Conservation (phyloP, 1,140 invertebrate genomes). For the Drosophila simulans region DNA sequence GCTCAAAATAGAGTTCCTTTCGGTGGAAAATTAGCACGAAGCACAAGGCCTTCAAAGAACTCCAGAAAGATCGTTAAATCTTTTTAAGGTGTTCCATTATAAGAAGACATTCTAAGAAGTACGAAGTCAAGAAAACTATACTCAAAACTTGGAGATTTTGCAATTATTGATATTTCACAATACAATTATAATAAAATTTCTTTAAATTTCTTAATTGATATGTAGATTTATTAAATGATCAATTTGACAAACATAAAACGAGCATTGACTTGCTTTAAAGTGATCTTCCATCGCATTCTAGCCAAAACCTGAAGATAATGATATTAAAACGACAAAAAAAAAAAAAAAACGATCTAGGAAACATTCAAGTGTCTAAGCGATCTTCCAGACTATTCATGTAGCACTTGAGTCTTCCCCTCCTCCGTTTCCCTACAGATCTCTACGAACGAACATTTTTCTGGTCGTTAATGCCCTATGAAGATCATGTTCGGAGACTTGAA, state of each 20-base stretch:
- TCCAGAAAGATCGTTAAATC: slow-evolving; percentile 7
- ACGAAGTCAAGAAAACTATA: no score
- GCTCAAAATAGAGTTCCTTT: slow-evolving; percentile 31
- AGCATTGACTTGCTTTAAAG: slow-evolving; percentile 16
- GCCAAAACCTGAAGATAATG: neutral
- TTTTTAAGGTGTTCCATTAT: neutral
- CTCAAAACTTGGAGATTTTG: neutral
- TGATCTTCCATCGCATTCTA: neutral
- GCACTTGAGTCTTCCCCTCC: slow-evolving; percentile 24
- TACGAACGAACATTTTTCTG: neutral
- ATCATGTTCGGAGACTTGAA: slow-evolving; percentile 15
- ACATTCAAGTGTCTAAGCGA: slow-evolving; percentile 6
- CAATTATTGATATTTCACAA: no score
- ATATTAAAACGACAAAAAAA: neutral
- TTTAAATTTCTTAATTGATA: slow-evolving; percentile 22
- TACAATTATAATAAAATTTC: slow-evolving; percentile 1
- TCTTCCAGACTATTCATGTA: slow-evolving; percentile 1
- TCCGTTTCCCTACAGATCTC: no score
- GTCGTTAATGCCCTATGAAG: slow-evolving; percentile 10
- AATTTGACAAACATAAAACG: slow-evolving; percentile 25
- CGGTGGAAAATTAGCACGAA: neutral
- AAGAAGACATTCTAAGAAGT: neutral
- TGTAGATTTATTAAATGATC: slow-evolving; percentile 12
- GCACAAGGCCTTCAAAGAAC: slow-evolving; percentile 1
- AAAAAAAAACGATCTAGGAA: neutral